Base-by-base conservation (phyloP, 2,888 invertebrate species). In the Drosophila tripunctata region DNA sequence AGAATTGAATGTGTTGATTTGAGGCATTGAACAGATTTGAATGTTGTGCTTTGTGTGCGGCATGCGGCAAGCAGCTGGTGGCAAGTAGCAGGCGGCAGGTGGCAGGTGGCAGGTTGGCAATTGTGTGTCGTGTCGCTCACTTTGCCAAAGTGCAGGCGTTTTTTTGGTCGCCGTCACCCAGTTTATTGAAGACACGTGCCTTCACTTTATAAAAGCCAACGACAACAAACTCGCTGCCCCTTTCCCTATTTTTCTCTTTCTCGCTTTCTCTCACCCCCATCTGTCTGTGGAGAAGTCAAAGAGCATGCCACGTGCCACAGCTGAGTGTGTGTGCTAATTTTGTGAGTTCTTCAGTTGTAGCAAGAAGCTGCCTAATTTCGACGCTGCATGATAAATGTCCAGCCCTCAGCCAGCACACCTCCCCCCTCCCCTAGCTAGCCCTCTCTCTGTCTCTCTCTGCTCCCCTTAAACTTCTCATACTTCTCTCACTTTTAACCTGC, bases 351-450 rank as follows among this genome's bases (percentile, higher is more conserved):
- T 27, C 10, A 10, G 27, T 64, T 60, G 61, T 58, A 62, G 58
- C 58, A 67, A 67, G 81, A 68, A 88, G 87, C 81, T 84, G 75
- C 85, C 88, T 88, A 88, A 88, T 88, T 88, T 78, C n/a, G 63
- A 67, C 74, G 67, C 80, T 43, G 64, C 79, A 75, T 70, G 75
- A 72, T 58, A 74, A 67, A 58, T 58, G 35, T 19, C 19, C 44
- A 24, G 52, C 17, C 44, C 35, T 12, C n/a, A 14, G 4, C 12
- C 41, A n/a, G n/a, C n/a, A n/a, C 24, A 6, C 10, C 30, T n/a
- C 19, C 14, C 8, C 10, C 21, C 12, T 2, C 8, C 7, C 15
- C 27, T 10, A 12, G 2, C 15, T 30, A 14, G 4, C n/a, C 35
- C 6, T 19, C 14, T 10, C 10, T n/a, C 17, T 1, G 4, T 17